phyloP scores from a whole-genome alignment of 2,797 vertebrate genomes.

The Champsocephalus gunnari region DNA sequence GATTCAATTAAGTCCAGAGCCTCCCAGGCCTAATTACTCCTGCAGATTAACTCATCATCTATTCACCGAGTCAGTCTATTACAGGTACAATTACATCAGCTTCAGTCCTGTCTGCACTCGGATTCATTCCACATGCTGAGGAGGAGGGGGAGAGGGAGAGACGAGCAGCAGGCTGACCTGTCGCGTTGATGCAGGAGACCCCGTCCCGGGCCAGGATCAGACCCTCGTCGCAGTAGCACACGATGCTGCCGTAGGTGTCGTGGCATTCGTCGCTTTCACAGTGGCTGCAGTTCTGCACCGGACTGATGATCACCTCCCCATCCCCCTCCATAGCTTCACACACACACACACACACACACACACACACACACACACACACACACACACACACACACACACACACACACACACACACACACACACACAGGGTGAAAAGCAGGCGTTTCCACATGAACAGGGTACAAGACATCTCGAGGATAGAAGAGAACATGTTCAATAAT shows the following conservation, averaged over 20 bases:
- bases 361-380: too few species aligned
- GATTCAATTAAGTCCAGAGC: constrained; percentile 62
- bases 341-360: constrained; percentile 5
- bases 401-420: not conserved
- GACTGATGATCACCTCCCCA: constrained; percentile 94
- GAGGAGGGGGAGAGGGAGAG: constrained; percentile 4
- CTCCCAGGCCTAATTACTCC: constrained; percentile 70
- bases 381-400: too few species aligned
- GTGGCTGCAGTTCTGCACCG: constrained; percentile 96
- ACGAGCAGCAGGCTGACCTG: constrained; percentile 67
- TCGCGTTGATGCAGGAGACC: constrained; percentile 89
- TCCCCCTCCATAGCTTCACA: constrained; percentile 91
- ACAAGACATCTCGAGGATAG: constrained; percentile 15
- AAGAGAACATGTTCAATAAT: constrained; percentile 25
- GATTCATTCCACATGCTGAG: constrained; percentile 35
- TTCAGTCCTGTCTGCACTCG: constrained; percentile 33
- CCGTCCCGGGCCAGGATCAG: constrained; percentile 87
- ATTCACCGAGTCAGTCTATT: constrained; percentile 64
- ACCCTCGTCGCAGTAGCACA: constrained; percentile 93
- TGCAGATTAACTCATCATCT: constrained; percentile 62
- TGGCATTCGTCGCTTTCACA: constrained; percentile 93
- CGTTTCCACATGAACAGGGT: not conserved
- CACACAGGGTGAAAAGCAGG: constrained; percentile 8
- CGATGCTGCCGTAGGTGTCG: constrained; percentile 82
- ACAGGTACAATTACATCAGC: constrained; percentile 58